Evolutionary conservation across 2,113 vertebrate genomes (phyloP).

Genomic region (Grammomys dolichurus): DNA sequence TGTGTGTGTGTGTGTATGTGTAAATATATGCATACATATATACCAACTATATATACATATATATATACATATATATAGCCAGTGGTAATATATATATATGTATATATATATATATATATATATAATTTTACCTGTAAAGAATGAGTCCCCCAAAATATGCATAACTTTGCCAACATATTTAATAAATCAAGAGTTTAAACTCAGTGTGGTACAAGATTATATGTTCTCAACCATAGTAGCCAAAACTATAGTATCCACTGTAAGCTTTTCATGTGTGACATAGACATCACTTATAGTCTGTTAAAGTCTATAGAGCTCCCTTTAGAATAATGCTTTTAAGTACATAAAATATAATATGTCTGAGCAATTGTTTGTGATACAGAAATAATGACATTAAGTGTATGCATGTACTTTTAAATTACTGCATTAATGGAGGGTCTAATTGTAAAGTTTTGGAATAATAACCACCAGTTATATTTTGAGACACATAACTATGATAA

Average conservation of each 20-base stretch:
- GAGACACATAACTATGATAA: neutral
- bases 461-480: neutral
- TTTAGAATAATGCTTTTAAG: neutral
- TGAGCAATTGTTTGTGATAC: neutral
- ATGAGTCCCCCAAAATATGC: neutral
- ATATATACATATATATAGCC: too few relatives aligned
- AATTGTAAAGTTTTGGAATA: conserved; percentile 43
- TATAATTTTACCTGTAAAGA: conserved; percentile 1
- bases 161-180: conserved; percentile 27
- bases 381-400: conserved; percentile 9
- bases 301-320: neutral
- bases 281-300: neutral
- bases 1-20: too few relatives aligned
- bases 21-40: too few relatives aligned
- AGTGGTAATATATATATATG: too few relatives aligned
- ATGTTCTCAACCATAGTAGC: neutral
- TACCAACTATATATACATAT: too few relatives aligned
- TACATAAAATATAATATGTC: neutral
- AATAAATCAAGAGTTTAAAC: conserved; percentile 37
- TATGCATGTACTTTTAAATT: neutral
- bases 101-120: too few relatives aligned
- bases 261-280: neutral
- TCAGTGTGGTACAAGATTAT: neutral
- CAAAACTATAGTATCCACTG: neutral
- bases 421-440: neutral